phyloP scores from a whole-genome alignment of 1,140 invertebrate species.

The Euwallacea fornicatus region DNA sequence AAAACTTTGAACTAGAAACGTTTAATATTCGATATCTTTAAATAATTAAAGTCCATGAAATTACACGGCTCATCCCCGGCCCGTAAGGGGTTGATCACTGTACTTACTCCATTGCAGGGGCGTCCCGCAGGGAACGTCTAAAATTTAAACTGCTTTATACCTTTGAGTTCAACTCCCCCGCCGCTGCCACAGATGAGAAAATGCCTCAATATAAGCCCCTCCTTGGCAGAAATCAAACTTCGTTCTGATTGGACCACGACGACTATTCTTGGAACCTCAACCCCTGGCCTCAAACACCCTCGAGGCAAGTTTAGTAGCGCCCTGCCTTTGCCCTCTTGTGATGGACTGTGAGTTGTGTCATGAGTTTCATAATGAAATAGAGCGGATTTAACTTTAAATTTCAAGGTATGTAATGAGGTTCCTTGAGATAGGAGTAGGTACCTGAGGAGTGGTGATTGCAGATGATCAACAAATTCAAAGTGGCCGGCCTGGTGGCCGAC shows the following conservation, averaged over 20 bases:
- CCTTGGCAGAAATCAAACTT: slow-evolving; percentile 8
- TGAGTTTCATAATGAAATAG: no score
- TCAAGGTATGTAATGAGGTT: no score
- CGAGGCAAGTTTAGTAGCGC: slow-evolving; percentile 11
- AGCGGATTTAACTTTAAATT: no score
- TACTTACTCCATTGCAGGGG: slow-evolving; percentile 20
- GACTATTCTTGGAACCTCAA: slow-evolving; percentile 7
- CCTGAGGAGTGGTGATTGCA: slow-evolving; percentile 39
- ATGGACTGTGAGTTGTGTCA: no score
- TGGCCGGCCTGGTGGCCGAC: slow-evolving; percentile 74
- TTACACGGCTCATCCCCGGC: slow-evolving; percentile 35
- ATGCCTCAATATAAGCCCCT: not conserved
- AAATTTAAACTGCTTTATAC: not conserved
- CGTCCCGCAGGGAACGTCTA: not conserved
- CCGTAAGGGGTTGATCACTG: slow-evolving; percentile 5
- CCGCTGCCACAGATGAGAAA: not conserved
- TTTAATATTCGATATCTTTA: slow-evolving; percentile 33
- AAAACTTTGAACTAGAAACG: slow-evolving; percentile 26
- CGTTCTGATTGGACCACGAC: slow-evolving; percentile 34
- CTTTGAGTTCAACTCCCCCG: slow-evolving; percentile 4
- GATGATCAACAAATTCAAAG: slow-evolving; percentile 64
- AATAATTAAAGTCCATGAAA: slow-evolving; percentile 36
- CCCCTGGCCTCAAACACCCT: not conserved
- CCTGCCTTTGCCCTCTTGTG: not conserved
- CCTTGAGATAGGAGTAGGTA: no score